Base-by-base conservation (phyloP, 2,113 vertebrate species). In the Casuarius casuarius region DNA sequence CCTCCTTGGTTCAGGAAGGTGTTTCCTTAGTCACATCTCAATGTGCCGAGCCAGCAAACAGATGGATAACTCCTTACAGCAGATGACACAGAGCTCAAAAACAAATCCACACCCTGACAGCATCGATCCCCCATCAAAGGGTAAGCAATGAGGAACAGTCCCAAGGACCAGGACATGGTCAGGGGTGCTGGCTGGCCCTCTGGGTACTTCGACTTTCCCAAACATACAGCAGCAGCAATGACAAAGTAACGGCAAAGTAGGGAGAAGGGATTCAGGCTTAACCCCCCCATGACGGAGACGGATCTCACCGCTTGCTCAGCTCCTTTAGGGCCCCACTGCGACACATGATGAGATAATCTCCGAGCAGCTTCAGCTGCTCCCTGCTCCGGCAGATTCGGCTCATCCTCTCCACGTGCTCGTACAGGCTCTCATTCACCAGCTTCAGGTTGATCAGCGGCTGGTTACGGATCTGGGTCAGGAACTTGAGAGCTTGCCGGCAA, bases 391-490 rank as follows among this genome's bases (percentile, higher is more conserved):
- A 96, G 15, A 98, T 97, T 51, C 96, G 96, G 10, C 88, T 85
- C 99, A 99, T 99, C 74, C 85, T 97, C 65, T 99, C 98, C 5
- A 98, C 94, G 0, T 99, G 99, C 16, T 96, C 94, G 1, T 99
- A 98, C 70, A 99, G 97, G 16, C 98, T 98, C 0, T 98, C 97
- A 1, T 99, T 99, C 90, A 99, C 97, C 96, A 97, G 95, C 92
- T 99, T 97, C 95, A 99, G 94, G 96, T 99, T 98, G 38, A 99
- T 97, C 89, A 99, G 97, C 0, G 99, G 99, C 95, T 99, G 99
- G 42, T 97, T 97, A 12, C 92, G 96, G 51, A 99, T 98, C 91
- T 98, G 98, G 2, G 67, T 96, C 93, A 99, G 97, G 96, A 99
- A 98, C 93, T 94, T 98, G 56, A 99, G 83, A 9, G 98, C 99